Evolutionary conservation across 2,113 vertebrate species (phyloP).

Genomic region (Myotis lucifugus): DNA sequence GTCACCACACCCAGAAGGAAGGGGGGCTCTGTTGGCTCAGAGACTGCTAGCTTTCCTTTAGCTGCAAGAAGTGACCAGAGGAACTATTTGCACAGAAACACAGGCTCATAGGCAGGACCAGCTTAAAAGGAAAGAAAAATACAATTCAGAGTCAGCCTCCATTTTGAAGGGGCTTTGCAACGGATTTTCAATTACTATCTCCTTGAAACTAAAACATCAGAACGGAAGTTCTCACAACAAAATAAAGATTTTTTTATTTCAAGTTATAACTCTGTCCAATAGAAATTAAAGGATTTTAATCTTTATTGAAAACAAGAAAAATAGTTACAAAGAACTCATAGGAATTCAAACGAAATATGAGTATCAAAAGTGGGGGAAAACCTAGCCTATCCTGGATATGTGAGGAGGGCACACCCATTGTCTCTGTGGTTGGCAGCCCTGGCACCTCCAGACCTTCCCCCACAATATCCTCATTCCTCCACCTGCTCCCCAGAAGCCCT

Average conservation of each 20-base stretch:
- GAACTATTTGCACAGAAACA: too few species aligned
- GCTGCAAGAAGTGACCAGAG: background rate
- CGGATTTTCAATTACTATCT: background rate
- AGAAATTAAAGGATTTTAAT: background rate
- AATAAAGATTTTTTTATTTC: background rate
- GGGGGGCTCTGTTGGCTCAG: background rate
- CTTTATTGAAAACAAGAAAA: background rate
- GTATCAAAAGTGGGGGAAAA: background rate
- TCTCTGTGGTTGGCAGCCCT: background rate
- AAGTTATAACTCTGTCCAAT: background rate
- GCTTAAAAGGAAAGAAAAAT: background rate
- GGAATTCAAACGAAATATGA: background rate
- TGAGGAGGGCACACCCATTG: background rate
- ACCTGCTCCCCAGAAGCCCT: background rate
- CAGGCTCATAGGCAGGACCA: background rate
- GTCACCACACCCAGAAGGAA: background rate
- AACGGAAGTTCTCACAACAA: background rate
- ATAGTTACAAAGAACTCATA: background rate
- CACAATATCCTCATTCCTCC: background rate
- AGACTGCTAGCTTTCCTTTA: background rate
- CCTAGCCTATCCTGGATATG: too few species aligned
- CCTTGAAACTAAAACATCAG: background rate
- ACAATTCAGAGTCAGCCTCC: too few species aligned
- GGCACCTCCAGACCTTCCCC: too few species aligned
- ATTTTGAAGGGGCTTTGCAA: background rate